A percentile compares a stretch with the other conserved stretches of the same genome.
Evolutionary conservation across 2,797 vertebrate genomes (phyloP).

Genomic region (Squalus acanthias): DNA sequence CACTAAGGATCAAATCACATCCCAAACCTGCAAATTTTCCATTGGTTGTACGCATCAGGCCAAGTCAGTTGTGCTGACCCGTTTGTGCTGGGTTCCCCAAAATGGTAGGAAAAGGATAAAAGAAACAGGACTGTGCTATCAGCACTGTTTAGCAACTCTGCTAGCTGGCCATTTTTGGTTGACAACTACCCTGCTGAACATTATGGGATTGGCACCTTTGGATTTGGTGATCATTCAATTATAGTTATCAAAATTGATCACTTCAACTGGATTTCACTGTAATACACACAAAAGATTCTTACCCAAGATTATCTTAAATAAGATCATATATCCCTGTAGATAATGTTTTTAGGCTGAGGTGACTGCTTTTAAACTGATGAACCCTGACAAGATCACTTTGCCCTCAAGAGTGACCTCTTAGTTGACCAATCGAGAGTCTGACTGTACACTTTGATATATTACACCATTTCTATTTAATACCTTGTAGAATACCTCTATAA

Average conservation of each 20-base stretch:
- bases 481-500: neutral
- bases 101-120: neutral
- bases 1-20: neutral
- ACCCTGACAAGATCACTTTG: conserved; percentile 2
- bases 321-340: neutral
- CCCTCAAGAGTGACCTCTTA: neutral
- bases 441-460: conserved; percentile 9
- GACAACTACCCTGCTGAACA: neutral
- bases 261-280: neutral
- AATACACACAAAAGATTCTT: neutral
- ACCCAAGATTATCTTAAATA: conserved; percentile 18
- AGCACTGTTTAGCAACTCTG: neutral
- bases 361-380: conserved; percentile 1
- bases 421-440: conserved; percentile 6
- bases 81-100: neutral
- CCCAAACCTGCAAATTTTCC: neutral
- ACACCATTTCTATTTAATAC: neutral
- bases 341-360: neutral
- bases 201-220: neutral
- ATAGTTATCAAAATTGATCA: neutral
- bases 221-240: neutral
- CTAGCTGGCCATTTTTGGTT: neutral
- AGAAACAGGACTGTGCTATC: neutral
- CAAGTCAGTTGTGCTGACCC: neutral
- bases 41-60: neutral